Conservation (phyloP, 2,797 vertebrate genomes). For the Erpetoichthys calabaricus region DNA sequence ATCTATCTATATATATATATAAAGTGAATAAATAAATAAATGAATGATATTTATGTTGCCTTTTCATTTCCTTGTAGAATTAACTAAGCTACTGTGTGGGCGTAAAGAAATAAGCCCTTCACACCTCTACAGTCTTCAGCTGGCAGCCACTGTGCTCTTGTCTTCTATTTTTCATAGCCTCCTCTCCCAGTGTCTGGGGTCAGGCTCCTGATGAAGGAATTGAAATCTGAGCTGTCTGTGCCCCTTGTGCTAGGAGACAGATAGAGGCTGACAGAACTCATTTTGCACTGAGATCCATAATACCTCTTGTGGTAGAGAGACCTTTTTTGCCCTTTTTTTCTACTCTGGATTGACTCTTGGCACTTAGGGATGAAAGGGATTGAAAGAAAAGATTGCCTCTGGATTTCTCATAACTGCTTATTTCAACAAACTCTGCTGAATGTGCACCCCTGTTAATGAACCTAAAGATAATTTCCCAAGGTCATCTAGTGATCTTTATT, state of each 20-base stretch:
- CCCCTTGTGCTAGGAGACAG: conserved; percentile 14
- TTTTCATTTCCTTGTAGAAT: neutral
- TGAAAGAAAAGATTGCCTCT: neutral
- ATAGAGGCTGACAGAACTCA: conserved; percentile 24
- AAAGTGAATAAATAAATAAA: too few species aligned
- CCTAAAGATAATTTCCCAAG: neutral
- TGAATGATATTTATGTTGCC: too few species aligned
- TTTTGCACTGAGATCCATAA: conserved; percentile 28
- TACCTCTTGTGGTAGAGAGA: conserved; percentile 20
- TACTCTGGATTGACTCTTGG: conserved; percentile 22
- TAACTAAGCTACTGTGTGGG: neutral
- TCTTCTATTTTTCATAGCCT: conserved; percentile 9
- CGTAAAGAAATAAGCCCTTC: neutral
- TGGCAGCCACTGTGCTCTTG: neutral
- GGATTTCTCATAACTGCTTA: neutral
- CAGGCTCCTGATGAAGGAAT: conserved; percentile 16
- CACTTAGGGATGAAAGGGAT: conserved; percentile 29
- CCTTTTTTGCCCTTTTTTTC: conserved; percentile 32
- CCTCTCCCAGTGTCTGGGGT: conserved; percentile 13
- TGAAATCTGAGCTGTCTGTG: conserved; percentile 9
- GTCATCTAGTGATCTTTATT: neutral
- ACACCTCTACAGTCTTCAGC: neutral
- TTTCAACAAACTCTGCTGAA: neutral
- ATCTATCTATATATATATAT: too few species aligned
- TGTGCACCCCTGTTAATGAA: neutral